A percentile compares a stretch with the other conserved stretches of the same genome.
phyloP scores from a whole-genome alignment of 2,113 vertebrate genomes.

The Orientallactaga bullata region DNA sequence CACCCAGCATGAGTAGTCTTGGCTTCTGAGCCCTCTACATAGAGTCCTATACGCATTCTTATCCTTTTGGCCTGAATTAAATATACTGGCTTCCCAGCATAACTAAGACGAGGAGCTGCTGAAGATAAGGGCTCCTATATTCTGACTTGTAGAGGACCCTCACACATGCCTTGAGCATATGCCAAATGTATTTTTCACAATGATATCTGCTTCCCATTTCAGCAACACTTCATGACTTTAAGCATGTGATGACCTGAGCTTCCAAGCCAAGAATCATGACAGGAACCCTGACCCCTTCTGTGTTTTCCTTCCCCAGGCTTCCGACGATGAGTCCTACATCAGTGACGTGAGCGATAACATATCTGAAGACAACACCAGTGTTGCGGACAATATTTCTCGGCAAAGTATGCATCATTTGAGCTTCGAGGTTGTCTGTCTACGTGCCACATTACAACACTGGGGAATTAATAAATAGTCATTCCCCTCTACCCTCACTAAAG shows the following conservation, averaged over 20 bases:
- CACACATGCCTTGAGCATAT: background rate
- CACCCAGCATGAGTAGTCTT: background rate
- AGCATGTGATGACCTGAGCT: slow-evolving; percentile 14
- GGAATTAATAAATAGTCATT: background rate
- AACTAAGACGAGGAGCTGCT: background rate
- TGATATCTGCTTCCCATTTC: slow-evolving; percentile 4
- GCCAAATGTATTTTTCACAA: background rate
- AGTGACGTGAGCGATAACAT: slow-evolving; percentile 99
- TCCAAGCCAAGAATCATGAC: background rate
- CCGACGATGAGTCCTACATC: slow-evolving; percentile 99
- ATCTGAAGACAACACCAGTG: slow-evolving; percentile 99
- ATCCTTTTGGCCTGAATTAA: background rate
- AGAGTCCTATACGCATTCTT: background rate
- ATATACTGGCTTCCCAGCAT: background rate
- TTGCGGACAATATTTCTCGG: slow-evolving; percentile 97
- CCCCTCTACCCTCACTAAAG: background rate
- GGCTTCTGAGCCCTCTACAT: background rate
- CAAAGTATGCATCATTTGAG: slow-evolving; percentile 92
- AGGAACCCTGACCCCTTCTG: background rate
- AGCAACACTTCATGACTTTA: slow-evolving; percentile 16
- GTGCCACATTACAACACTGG: background rate
- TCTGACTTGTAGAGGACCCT: background rate
- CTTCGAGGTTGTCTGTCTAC: background rate
- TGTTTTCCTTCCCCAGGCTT: slow-evolving; percentile 89
- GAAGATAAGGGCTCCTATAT: background rate